Evolutionary conservation across 2,113 vertebrate genomes (phyloP), one percentile per base, ranked within the genome.

Genomic region (Cryptotis parvus): DNA sequence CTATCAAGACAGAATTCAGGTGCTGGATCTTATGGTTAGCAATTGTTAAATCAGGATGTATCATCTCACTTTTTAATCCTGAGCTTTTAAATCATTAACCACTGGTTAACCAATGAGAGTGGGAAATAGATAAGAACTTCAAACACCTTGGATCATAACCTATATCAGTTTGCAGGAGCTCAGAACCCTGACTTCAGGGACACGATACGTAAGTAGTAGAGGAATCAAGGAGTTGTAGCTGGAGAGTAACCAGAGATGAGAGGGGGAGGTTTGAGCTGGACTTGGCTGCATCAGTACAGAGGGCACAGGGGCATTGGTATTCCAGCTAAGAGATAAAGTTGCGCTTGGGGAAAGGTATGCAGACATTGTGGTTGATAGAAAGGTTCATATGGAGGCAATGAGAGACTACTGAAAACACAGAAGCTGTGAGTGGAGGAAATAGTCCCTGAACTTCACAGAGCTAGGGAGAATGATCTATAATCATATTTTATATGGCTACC

Each of bases 101-200:
- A 49, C 45, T 45, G 43, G 39, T 88, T 83, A 83, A 65, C 69
- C 69, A 73, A 18, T 74, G 45, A 70, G 72, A 87, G 27, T 63
- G 27, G 74, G 6, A 8, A 81, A 29, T 45, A 84, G 69, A 69
- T 84, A 81, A 55, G 24, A 90, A 84, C 15, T 84, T 91, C n/a
- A 72, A 22, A 35, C 45, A 82, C 27, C 27, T 88, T 86, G 11
- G 6, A 26, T 87, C 43, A 84, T 81, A 70, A 79, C 68, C 73
- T 49, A 29, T 22, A 5, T 86, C 63, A 80, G 12, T 20, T 55
- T 9, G 41, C 84, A 69, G 14, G 37, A 86, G 58, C 39, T 79
- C 55, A 77, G 52, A 43, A 69, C 14, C 14, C 29, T 55, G 82
- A 37, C 65, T 18, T 76, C 45, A 82, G 58, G 33, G 77, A 14